Conservation (phyloP, 1,140 invertebrate genomes). For the Steinernema feltiae region DNA sequence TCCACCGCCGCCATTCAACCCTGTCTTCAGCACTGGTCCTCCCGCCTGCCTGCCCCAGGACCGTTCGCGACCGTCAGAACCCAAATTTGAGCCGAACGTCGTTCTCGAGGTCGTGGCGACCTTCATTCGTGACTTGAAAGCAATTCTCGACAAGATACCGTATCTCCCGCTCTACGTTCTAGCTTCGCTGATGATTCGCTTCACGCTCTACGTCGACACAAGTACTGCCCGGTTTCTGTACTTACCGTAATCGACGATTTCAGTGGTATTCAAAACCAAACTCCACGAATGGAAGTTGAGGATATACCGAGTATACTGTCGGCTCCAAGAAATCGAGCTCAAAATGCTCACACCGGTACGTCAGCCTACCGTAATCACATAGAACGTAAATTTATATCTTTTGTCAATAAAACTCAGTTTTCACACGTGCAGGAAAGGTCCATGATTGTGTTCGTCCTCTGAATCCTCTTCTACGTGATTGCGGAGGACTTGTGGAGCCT, state of each 20-base stretch:
- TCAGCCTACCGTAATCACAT: neutral
- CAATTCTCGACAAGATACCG: neutral
- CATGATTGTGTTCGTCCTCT: neutral
- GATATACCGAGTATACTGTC: neutral
- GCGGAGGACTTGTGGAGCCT: no score
- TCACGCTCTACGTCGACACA: neutral
- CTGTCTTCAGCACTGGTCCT: neutral
- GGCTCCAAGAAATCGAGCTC: neutral
- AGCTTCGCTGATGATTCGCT: neutral
- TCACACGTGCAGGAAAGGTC: constrained; percentile 2
- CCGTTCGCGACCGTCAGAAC: neutral
- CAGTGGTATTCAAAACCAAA: neutral
- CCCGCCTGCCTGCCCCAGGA: neutral
- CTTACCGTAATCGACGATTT: neutral
- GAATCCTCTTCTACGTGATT: neutral
- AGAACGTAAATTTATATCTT: no score
- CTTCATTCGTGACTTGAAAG: neutral
- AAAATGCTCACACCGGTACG: neutral
- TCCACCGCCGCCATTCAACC: neutral
- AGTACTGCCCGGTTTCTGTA: neutral
- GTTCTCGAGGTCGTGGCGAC: neutral
- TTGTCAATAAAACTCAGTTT: neutral
- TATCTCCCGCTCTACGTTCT: neutral
- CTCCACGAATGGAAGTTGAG: neutral
- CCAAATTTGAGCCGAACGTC: neutral